Evolutionary conservation across 2,797 vertebrate genomes (phyloP), one percentile per base, ranked within the genome.

Genomic region (Loriculus beryllinus): DNA sequence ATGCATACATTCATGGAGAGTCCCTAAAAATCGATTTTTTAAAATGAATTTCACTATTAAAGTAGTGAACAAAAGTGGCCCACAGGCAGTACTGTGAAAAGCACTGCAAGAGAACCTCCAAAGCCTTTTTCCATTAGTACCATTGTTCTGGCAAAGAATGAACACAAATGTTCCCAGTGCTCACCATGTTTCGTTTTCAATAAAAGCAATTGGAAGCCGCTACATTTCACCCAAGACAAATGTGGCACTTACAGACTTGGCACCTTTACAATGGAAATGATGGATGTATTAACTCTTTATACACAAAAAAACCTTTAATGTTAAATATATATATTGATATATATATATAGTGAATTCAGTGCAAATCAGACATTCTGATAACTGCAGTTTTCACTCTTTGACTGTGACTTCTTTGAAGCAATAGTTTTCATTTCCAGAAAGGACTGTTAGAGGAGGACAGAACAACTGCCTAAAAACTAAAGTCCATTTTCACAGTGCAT

Each of bases 371-470:
- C 16, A 20, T n/a, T 65, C 26, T 28, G n/a, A 13, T 23, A 79
- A 37, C 56, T 43, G 43, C 19, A 29, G 31, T 48, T 71, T 79
- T 63, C 40, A 59, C 26, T 57, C 23, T 51, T 12, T 11, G 40
- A 42, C 11, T 45, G 26, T 19, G 35, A 43, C 43, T 59, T 25
- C 37, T 57, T 71, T 16, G 31, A 45, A 81, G 40, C 31, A 48
- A 31, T 8, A 12, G 18, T 28, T 62, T 51, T 33, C 35, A 12
- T 40, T 33, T 64, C 65, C 54, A 43, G 57, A 26, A 28, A 48
- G 23, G 42, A 11, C 37, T 12, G 0, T 8, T 37, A 12, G 0
- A 47, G 54, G n/a, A 72, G 28, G 28, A 35, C 1, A 59, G 28
- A 72, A n/a, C 54, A 72, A 59, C n/a, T 5, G 39, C n/a, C 48